Percentiles rank a stretch among this genome's conserved stretches.
phyloP scores from a whole-genome alignment of 2,797 vertebrate genomes.

The Cirrhinus mrigala region DNA sequence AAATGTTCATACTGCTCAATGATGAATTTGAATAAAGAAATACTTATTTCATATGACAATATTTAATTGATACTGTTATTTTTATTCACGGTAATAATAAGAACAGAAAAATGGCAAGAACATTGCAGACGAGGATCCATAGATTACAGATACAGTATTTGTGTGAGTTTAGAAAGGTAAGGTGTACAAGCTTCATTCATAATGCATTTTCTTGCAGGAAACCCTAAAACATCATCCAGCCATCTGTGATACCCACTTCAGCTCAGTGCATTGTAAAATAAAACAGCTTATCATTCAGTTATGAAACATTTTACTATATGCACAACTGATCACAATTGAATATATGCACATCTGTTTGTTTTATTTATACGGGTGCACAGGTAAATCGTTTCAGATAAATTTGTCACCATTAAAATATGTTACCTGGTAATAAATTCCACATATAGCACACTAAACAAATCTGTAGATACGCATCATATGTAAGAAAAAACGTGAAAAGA shows the following conservation, averaged over 20 bases:
- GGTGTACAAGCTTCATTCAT: conserved; percentile 12
- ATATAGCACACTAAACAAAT: neutral
- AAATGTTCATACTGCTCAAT: neutral
- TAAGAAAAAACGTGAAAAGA: neutral
- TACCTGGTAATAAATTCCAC: neutral
- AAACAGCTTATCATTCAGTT: conserved; percentile 7
- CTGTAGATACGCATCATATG: neutral
- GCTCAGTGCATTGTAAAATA: conserved; percentile 19
- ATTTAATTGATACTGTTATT: neutral
- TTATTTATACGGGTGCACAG: conserved; percentile 7
- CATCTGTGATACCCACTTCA: neutral
- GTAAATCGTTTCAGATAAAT: neutral
- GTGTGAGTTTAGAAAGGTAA: conserved; percentile 16
- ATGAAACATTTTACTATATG: neutral
- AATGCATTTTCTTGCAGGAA: conserved; percentile 10
- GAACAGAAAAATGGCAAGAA: conserved; percentile 11
- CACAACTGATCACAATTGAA: conserved; percentile 11
- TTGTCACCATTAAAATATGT: neutral
- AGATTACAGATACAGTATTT: conserved; percentile 2
- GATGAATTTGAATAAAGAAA: neutral
- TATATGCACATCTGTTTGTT: neutral
- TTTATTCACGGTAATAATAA: conserved; percentile 9
- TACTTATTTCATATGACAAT: neutral
- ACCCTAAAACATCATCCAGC: conserved; percentile 1
- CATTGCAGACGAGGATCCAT: neutral